These are phyloP conservation scores for Palaemon carinicauda DNA, from an alignment of 1,140 invertebrate species.

Conservation along the genomic window DNA sequence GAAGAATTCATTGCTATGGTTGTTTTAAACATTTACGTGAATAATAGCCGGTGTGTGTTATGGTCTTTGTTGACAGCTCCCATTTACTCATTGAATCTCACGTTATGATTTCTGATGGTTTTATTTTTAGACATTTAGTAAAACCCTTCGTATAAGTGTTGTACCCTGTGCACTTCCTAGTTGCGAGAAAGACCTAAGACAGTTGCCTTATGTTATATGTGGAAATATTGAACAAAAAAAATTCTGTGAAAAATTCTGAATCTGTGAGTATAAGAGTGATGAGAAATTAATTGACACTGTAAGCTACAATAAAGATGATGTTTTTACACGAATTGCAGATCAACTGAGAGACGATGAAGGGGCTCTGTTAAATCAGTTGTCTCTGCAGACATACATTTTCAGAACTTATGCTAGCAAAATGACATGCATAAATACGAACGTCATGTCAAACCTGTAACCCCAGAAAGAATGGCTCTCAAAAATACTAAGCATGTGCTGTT, in stretches of 20 bases:
- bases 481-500: too few species aligned
- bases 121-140: background rate
- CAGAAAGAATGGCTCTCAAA: too few species aligned
- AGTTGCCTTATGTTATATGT: background rate
- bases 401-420: background rate
- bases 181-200: background rate
- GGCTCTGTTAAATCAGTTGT: too few species aligned
- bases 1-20: background rate
- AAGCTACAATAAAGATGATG: background rate
- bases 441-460: too few species aligned
- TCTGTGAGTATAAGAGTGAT: background rate
- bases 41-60: background rate
- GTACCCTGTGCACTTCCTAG: background rate
- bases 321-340: background rate
- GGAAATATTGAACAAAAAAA: background rate
- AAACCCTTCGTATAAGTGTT: background rate
- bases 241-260: background rate
- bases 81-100: background rate
- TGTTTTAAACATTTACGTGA: background rate
- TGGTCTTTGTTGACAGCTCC: background rate
- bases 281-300: background rate
- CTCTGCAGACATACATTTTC: conserved; percentile 8
- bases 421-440: background rate
- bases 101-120: background rate
- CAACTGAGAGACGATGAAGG: background rate